Conservation (phyloP, 2,113 vertebrate genomes). For the Tragulus kanchil region DNA sequence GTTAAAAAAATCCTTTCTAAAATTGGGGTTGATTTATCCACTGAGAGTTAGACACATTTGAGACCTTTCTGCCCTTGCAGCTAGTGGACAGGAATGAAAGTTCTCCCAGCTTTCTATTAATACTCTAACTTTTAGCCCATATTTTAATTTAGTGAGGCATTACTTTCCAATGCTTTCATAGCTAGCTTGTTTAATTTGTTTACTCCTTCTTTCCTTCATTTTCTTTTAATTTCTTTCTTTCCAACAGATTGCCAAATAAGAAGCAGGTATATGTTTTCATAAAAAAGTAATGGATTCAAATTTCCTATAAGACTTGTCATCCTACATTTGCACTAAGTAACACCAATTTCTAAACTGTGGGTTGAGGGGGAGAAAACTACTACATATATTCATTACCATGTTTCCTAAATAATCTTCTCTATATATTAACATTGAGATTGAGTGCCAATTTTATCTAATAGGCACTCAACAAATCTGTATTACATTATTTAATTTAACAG, state of each 20-base stretch:
- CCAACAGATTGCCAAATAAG: not conserved
- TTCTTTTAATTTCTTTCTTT: slow-evolving; percentile 12
- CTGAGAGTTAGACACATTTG: slow-evolving; percentile 5
- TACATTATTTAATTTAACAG: not conserved
- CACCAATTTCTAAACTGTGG: not conserved
- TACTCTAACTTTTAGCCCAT: not conserved
- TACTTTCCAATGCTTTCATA: not conserved
- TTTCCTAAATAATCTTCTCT: not conserved
- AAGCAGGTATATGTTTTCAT: not conserved
- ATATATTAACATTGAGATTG: not conserved
- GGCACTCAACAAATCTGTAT: not conserved
- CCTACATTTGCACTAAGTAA: not conserved
- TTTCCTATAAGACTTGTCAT: not conserved
- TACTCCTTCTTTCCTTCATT: not conserved
- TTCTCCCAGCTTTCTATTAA: not conserved
- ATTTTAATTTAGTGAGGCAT: slow-evolving; percentile 14
- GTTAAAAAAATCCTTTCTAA: slow-evolving; percentile 74
- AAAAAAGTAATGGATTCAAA: not conserved
- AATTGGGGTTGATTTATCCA: slow-evolving; percentile 68
- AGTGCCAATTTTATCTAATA: too few species aligned
- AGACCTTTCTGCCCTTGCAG: slow-evolving; percentile 48
- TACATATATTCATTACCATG: not conserved
- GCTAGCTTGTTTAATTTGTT: not conserved
- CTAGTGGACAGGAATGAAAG: not conserved
- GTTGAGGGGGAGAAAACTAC: not conserved